Base-by-base conservation (phyloP, 2,113 vertebrate species). In the Gopherus evgoodei region DNA sequence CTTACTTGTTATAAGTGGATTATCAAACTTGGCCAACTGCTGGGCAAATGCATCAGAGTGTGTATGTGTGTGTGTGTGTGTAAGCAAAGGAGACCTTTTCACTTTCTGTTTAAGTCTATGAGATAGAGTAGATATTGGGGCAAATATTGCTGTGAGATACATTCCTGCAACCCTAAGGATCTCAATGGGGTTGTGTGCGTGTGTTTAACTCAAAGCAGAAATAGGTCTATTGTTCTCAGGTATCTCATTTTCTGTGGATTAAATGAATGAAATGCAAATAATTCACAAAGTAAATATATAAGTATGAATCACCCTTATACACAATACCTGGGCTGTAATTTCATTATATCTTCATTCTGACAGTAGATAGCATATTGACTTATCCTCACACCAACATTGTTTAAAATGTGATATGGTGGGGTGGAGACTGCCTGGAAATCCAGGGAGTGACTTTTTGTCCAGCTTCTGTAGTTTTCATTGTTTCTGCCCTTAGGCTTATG, bases 191-290 rank as follows among this genome's bases (percentile, higher is more conserved):
- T 31, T 76, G 79, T 53, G 53, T 0, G 87, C 25, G 5, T 47
- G 24, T 44, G 42, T 78, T 25, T 78, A 78, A 21, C 75, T 78
- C 12, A 78, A 47, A 78, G 25, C 25, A 78, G 42, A 78, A 72
- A 94, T 59, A 88, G 22, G 12, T 47, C 52, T 81, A 27, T 56
- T 35, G 81, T 50, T 47, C 80, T 52, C 65, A 35, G 11, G n/a
- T 25, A 47, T 38, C 86, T 92, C 80, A 56, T 78, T 52, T 62
- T 90, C 57, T 47, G 42, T 17, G 87, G 65, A 79, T 59, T 89
- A 76, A 62, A 93, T 85, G 57, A 91, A 35, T 21, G 85, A 81
- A 94, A 96, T 12, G 49, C 27, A 76, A 93, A 78, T 1, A 89
- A 17, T 9, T 79, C 42, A 5, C 10, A 72, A 83, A 17, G 47